Conservation (phyloP, 2,113 vertebrate species). For the Panthera leo region DNA sequence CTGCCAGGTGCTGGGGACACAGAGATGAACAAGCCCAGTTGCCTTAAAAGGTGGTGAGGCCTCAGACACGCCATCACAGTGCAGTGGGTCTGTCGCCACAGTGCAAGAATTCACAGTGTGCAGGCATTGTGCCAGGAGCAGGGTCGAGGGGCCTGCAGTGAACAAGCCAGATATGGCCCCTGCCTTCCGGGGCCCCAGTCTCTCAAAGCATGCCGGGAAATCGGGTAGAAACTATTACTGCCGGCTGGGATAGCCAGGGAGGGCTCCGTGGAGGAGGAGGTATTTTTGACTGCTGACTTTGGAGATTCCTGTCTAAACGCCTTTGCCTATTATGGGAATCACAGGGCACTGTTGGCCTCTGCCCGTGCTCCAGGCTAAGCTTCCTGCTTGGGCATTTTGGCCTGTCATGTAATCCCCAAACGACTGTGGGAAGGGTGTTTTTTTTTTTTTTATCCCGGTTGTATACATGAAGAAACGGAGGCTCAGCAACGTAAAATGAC, state of each 20-base stretch:
- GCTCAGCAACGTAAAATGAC: not conserved
- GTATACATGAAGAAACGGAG: not conserved
- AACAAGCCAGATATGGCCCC: not conserved
- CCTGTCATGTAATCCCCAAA: not conserved
- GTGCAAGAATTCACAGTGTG: not conserved
- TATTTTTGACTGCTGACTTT: not conserved
- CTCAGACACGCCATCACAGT: not conserved
- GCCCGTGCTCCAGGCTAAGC: not conserved
- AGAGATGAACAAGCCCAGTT: not conserved
- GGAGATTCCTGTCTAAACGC: not conserved
- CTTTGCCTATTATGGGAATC: not conserved
- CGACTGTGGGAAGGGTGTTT: not conserved
- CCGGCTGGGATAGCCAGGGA: not conserved
- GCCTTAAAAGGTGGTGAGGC: not conserved
- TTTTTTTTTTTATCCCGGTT: not conserved
- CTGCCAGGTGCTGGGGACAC: not conserved
- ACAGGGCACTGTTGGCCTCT: not conserved
- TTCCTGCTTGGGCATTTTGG: not conserved
- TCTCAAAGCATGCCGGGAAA: not conserved
- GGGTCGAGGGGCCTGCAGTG: not conserved
- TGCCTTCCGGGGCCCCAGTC: not conserved
- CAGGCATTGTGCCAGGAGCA: not conserved
- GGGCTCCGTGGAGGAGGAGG: not conserved
- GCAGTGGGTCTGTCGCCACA: not conserved
- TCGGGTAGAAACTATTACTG: not conserved